Evolutionary conservation across 1,140 invertebrate genomes (phyloP), one percentile per base, ranked within the genome.

Genomic region (Drosophila pseudoobscura): DNA sequence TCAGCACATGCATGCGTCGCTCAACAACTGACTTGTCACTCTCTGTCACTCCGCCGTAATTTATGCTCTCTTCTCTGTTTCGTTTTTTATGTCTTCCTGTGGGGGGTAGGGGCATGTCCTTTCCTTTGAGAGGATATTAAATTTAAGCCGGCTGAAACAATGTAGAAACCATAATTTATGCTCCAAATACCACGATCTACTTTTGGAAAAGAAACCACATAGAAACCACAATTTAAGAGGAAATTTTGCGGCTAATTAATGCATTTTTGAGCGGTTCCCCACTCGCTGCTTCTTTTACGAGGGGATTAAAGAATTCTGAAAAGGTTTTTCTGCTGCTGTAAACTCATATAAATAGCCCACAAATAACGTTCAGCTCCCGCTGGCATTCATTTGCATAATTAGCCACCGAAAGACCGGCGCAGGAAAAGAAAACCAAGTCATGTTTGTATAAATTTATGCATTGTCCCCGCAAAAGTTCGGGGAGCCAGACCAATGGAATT

Each of bases 321-420:
- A 76, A 52, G 56, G 39, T 58, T 55, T 46, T 49, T 22, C 17
- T 54, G 24, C 31, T 51, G 62, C 7, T 31, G 49, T 22, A 26
- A 55, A 55, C 31, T 53, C 63, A 55, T 39, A 69, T 68, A 69
- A 69, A 69, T 66, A 69, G 20, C 29, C 63, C 63, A 69, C 65
- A 69, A 69, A 69, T 69, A 57, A 69, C 63, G 68, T 69, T 69
- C 26, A 26, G 20, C 51, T 35, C 29, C 45, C 58, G 39, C 51
- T 45, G 52, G 51, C 41, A 68, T 59, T 71, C 53, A 87, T 87
- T 85, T 78, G 74, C 82, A 85, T 85, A 78, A 75, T 75, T 75
- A 75, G 71, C 50, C 45, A 59, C 47, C 35, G 9, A 39, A 39
- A 39, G 35, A 11, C 3, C 11, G 35, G 35, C 11, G 13, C 35